Percentiles rank a stretch among this genome's conserved stretches.
phyloP scores from a whole-genome alignment of 2,113 vertebrate species.

The Stigmatopora nigra region DNA sequence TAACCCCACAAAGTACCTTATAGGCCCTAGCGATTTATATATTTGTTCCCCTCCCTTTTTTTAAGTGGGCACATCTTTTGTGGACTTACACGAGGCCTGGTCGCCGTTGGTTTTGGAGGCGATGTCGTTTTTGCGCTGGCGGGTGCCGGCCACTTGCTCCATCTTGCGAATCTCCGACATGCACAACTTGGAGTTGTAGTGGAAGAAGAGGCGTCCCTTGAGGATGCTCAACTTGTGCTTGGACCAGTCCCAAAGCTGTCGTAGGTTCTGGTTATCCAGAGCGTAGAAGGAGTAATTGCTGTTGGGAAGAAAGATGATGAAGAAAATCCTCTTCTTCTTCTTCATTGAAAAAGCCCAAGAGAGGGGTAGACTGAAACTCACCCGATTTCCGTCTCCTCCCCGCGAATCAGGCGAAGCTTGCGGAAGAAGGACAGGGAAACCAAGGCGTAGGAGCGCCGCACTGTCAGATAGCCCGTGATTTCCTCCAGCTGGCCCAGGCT shows the following conservation, averaged over 20 bases:
- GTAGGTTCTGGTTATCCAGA: conserved; percentile 92
- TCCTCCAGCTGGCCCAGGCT: conserved; percentile 95
- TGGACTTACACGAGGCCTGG: conserved; percentile 87
- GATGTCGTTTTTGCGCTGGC: conserved; percentile 82
- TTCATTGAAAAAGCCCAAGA: conserved; percentile 14
- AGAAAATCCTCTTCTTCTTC: background rate
- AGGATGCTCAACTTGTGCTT: conserved; percentile 90
- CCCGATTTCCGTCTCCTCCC: conserved; percentile 82
- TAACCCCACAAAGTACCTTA: no score
- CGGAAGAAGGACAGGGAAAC: conserved; percentile 94
- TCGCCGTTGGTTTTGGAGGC: conserved; percentile 88
- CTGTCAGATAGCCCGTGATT: conserved; percentile 90
- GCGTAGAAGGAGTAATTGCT: conserved; percentile 96
- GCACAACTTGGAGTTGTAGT: conserved; percentile 93
- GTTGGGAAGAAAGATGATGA: background rate
- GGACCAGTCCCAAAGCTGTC: conserved; percentile 97
- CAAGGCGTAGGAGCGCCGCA: conserved; percentile 89
- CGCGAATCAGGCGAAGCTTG: conserved; percentile 85
- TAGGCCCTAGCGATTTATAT: no score
- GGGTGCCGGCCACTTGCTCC: conserved; percentile 86
- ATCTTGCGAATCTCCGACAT: conserved; percentile 86
- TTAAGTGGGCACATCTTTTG: no score
- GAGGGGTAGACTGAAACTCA: conserved; percentile 53
- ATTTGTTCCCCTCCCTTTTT: no score
- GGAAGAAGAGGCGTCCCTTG: conserved; percentile 88